A percentile compares a stretch with the other conserved stretches of the same genome.
phyloP scores from a whole-genome alignment of 1,140 invertebrate species.

The Homarus americanus region DNA sequence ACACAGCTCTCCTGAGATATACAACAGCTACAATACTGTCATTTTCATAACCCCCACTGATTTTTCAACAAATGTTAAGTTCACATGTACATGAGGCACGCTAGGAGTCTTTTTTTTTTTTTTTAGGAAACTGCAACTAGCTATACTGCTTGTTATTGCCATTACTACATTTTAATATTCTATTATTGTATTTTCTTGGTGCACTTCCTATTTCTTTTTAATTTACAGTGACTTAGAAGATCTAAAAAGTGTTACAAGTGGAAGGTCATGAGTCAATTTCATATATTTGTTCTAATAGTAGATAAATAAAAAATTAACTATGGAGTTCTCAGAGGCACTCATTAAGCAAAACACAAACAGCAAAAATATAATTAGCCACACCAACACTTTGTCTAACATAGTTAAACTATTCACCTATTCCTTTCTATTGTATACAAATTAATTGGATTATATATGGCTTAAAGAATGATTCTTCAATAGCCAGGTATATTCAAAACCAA shows the following conservation, averaged over 20 bases:
- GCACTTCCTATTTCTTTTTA: neutral
- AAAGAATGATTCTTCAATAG: neutral
- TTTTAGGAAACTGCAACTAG: neutral
- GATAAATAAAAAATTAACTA: neutral
- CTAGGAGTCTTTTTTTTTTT: neutral
- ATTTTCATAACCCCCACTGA: neutral
- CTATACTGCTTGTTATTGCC: neutral
- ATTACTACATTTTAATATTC: neutral
- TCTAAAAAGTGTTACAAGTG: neutral
- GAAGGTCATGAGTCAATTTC: neutral
- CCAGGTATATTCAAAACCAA: neutral
- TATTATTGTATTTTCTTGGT: neutral
- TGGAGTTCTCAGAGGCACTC: neutral
- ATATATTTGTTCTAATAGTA: neutral
- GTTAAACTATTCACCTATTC: neutral
- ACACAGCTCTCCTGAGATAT: conserved; percentile 16
- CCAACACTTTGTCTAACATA: neutral
- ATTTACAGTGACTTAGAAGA: too few species aligned
- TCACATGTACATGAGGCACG: neutral
- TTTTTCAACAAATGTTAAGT: neutral
- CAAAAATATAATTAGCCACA: neutral
- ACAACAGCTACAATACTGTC: neutral
- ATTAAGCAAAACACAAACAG: neutral
- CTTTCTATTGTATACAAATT: neutral
- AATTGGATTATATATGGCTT: neutral